A percentile compares a stretch with the other conserved stretches of the same genome.
Conservation (phyloP, 2,797 vertebrate genomes). For the Phataginus tricuspis region DNA sequence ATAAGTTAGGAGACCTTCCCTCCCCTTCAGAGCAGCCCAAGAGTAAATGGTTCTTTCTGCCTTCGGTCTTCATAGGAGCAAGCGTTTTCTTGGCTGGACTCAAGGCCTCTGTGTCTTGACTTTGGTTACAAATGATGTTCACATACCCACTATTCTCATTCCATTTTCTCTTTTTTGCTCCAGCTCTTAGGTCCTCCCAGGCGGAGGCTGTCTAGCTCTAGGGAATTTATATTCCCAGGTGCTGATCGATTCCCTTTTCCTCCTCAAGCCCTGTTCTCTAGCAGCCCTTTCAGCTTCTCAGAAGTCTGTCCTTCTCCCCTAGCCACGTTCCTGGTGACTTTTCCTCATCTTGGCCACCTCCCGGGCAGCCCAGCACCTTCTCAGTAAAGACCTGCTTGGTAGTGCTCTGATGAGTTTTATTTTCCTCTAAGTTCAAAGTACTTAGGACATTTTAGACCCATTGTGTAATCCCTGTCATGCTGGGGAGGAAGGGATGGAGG, state of each 20-base stretch:
- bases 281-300: not conserved
- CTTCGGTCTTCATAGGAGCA: not conserved
- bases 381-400: not conserved
- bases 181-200: not conserved
- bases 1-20: not conserved
- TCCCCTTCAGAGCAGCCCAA: not conserved
- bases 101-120: not conserved
- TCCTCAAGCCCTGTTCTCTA: not conserved
- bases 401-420: not conserved
- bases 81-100: not conserved
- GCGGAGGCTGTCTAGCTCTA: not conserved
- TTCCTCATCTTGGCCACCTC: not conserved
- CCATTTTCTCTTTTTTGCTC: not conserved
- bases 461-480: not conserved
- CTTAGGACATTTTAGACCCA: not conserved
- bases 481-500: not conserved
- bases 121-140: not conserved
- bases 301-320: not conserved
- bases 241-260: not conserved
- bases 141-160: not conserved
- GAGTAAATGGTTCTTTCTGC: not conserved
- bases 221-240: not conserved
- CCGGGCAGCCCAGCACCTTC: not conserved
- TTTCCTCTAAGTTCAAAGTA: not conserved
- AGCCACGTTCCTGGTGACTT: not conserved